Evolutionary conservation across 2,113 vertebrate genomes (phyloP).

Genomic region (Thamnaconus septentrionalis): DNA sequence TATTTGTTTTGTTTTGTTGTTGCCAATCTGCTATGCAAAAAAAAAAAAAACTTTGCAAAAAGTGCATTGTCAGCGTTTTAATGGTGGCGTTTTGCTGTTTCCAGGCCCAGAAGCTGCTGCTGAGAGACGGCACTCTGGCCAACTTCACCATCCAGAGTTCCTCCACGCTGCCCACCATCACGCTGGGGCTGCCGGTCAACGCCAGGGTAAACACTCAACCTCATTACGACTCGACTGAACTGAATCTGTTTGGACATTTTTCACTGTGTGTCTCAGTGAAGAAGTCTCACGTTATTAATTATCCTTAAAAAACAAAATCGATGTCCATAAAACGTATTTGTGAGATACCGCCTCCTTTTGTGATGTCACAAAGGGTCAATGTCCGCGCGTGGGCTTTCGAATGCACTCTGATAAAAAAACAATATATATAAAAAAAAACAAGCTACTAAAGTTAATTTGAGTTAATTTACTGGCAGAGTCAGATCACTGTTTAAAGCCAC

Average conservation of each 20-base stretch:
- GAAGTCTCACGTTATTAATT: no score
- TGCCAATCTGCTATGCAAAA: no score
- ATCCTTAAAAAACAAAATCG: no score
- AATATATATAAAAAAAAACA: no score
- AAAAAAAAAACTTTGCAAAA: background rate
- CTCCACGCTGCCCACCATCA: slow-evolving; percentile 87
- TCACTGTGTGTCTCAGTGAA: background rate
- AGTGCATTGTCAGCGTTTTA: background rate
- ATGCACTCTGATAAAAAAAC: no score
- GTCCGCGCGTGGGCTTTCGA: no score
- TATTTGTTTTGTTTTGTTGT: no score
- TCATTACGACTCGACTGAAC: background rate
- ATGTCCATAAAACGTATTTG: no score
- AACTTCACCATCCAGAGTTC: slow-evolving; percentile 85
- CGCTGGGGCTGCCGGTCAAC: slow-evolving; percentile 87
- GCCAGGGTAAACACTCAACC: slow-evolving; percentile 76
- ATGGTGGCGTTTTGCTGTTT: slow-evolving; percentile 11
- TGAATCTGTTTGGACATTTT: background rate
- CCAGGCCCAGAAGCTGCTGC: slow-evolving; percentile 76
- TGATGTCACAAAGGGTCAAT: no score
- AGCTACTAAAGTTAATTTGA: background rate
- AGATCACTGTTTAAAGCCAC: background rate
- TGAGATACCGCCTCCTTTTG: no score
- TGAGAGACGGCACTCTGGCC: slow-evolving; percentile 73
- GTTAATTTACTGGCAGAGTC: background rate